A percentile compares a stretch with the other conserved stretches of the same genome.
These are phyloP conservation scores for Pipistrellus nathusii DNA, from an alignment of 2,797 vertebrate genomes.

Conservation along the genomic window DNA sequence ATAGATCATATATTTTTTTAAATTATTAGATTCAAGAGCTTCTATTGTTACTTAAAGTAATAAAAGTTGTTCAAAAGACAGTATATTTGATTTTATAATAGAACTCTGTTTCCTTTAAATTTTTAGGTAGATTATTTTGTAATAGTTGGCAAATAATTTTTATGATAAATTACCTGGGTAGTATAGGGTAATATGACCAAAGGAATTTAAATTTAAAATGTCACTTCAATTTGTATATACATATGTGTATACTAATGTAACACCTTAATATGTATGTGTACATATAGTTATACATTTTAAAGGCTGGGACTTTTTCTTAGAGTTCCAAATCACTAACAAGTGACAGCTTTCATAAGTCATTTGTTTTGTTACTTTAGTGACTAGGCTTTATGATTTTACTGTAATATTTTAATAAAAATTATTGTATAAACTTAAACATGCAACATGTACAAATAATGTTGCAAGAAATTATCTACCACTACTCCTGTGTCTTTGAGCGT, in stretches of 20 bases:
- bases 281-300: neutral
- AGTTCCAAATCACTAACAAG: neutral
- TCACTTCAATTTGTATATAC: neutral
- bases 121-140: constrained; percentile 25
- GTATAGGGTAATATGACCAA: neutral
- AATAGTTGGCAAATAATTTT: neutral
- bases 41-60: neutral
- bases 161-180: neutral
- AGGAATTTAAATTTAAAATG: neutral
- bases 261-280: neutral
- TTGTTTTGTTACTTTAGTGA: neutral
- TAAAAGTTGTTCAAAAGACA: neutral
- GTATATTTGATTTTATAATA: neutral
- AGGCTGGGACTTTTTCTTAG: neutral
- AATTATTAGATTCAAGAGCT: neutral
- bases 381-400: neutral
- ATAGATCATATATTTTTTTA: neutral
- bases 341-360: neutral
- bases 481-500: neutral
- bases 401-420: neutral
- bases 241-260: neutral
- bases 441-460: neutral
- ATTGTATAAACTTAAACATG: neutral
- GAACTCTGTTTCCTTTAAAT: neutral
- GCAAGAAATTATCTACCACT: neutral